phyloP scores from a whole-genome alignment of 2,113 vertebrate genomes.

The Hippocampus barbouri region DNA sequence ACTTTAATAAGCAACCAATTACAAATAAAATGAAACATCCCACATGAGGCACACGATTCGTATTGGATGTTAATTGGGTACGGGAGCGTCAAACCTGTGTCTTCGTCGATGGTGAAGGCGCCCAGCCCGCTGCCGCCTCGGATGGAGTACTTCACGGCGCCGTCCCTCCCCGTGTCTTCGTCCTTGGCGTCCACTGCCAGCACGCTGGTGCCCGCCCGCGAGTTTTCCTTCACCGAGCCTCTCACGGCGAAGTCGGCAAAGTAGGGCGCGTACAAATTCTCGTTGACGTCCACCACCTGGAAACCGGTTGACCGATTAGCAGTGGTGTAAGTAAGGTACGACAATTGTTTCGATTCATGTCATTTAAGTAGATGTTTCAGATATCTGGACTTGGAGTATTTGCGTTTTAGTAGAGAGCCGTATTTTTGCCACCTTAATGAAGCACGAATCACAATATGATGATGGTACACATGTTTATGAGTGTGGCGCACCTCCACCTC shows the following conservation, averaged over 20 bases:
- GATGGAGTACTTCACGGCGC: slow-evolving; percentile 87
- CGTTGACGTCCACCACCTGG: slow-evolving; percentile 89
- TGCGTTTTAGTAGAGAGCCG: no score
- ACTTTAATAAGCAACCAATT: slow-evolving; percentile 1
- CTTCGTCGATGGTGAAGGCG: slow-evolving; percentile 91
- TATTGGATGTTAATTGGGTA: slow-evolving; percentile 53
- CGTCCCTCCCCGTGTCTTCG: slow-evolving; percentile 87
- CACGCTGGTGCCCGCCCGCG: slow-evolving; percentile 86
- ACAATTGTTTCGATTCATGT: no score
- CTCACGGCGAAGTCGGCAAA: slow-evolving; percentile 86
- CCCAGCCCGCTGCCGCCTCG: slow-evolving; percentile 89
- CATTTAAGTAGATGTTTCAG: no score
- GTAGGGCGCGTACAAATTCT: slow-evolving; percentile 90
- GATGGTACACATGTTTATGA: neutral
- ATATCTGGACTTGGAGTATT: no score
- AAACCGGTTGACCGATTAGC: neutral
- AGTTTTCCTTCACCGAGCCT: slow-evolving; percentile 91
- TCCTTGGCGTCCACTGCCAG: slow-evolving; percentile 83
- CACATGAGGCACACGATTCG: slow-evolving; percentile 19
- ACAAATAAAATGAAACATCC: slow-evolving; percentile 32
- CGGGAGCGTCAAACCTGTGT: slow-evolving; percentile 83
- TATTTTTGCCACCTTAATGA: no score
- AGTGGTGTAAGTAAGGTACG: no score
- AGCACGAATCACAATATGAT: neutral
- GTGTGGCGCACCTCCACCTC: slow-evolving; percentile 79